phyloP scores from a whole-genome alignment of 2,797 vertebrate species.

The Lycodopsis pacificus region DNA sequence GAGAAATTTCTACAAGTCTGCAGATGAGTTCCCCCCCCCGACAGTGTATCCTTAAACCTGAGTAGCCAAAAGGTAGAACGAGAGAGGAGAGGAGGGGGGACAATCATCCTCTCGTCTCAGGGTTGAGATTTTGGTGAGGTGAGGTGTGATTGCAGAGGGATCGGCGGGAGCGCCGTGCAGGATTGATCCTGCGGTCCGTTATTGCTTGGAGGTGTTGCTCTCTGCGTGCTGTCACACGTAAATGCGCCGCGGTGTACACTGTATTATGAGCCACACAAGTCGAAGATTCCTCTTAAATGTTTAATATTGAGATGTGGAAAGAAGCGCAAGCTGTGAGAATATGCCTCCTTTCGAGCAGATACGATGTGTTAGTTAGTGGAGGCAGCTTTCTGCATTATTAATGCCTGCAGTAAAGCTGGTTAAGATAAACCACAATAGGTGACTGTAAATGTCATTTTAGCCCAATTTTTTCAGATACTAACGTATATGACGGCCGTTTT shows the following conservation, averaged over 20 bases:
- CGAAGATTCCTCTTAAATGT: slow-evolving; percentile 63
- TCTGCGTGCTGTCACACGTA: slow-evolving; percentile 59
- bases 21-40: slow-evolving; percentile 37
- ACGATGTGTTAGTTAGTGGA: not conserved
- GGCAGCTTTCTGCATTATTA: not conserved
- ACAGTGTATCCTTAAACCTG: slow-evolving; percentile 49
- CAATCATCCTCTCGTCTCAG: slow-evolving; percentile 27
- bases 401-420: slow-evolving; percentile 1
- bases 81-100: not conserved
- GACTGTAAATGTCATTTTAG: not conserved
- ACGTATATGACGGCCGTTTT: not conserved
- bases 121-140: slow-evolving; percentile 57
- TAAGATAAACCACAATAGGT: not conserved
- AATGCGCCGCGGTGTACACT: slow-evolving; percentile 30
- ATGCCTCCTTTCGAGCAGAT: slow-evolving; percentile 23
- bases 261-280: slow-evolving; percentile 54
- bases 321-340: slow-evolving; percentile 38
- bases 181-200: slow-evolving; percentile 73
- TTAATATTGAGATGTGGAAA: slow-evolving; percentile 57
- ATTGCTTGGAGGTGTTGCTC: slow-evolving; percentile 69
- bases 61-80: slow-evolving; percentile 26
- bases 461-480: not conserved
- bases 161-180: slow-evolving; percentile 56
- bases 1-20: slow-evolving; percentile 51
- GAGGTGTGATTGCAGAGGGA: slow-evolving; percentile 68